phyloP scores from a whole-genome alignment of 2,797 vertebrate genomes.

The Enteromius argenteus region DNA sequence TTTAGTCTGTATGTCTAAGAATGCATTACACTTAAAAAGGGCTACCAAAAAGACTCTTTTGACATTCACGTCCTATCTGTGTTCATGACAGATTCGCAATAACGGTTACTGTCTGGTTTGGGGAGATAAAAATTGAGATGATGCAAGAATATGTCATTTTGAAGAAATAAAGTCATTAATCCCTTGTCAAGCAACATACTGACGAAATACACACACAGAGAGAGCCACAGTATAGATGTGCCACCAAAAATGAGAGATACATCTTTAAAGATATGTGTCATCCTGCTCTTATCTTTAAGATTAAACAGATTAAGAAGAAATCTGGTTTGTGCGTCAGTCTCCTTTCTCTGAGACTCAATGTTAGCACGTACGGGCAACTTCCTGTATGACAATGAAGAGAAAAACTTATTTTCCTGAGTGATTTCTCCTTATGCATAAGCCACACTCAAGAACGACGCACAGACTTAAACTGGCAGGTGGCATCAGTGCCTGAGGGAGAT shows the following conservation, averaged over 20 bases:
- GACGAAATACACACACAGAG: conserved; percentile 12
- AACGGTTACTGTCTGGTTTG: conserved; percentile 22
- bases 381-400: conserved; percentile 4
- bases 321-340: conserved; percentile 4
- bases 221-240: neutral
- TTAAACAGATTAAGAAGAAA: conserved; percentile 15
- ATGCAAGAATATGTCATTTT: conserved; percentile 32
- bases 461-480: conserved; percentile 47
- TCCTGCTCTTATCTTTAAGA: conserved; percentile 33
- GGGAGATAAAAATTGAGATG: conserved; percentile 46
- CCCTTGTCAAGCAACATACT: conserved; percentile 44
- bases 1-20: neutral
- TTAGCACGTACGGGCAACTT: conserved; percentile 5
- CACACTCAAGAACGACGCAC: conserved; percentile 22
- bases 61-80: neutral
- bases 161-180: conserved; percentile 49
- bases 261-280: conserved; percentile 8
- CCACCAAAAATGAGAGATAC: conserved; percentile 6
- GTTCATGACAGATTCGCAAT: conserved; percentile 27
- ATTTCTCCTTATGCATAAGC: conserved; percentile 26
- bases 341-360: neutral
- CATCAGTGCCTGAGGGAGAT: conserved; percentile 46
- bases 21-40: conserved; percentile 1
- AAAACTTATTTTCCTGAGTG: neutral
- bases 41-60: neutral